Conservation (phyloP, 1,140 invertebrate species). For the Drosophila sulfurigaster region DNA sequence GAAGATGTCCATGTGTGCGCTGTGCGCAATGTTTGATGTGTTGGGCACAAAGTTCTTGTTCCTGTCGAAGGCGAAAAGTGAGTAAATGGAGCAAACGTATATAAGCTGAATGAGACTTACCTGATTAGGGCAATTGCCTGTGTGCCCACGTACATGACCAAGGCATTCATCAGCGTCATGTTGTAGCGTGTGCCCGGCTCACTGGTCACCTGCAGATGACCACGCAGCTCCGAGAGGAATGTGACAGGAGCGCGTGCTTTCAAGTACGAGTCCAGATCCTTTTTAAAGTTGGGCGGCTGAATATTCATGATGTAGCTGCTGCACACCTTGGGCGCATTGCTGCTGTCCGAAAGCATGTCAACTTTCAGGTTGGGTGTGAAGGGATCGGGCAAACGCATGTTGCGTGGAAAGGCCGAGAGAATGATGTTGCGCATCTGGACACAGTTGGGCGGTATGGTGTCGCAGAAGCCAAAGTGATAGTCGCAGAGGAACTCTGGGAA, state of each 20-base stretch:
- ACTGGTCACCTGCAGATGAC: slow-evolving; percentile 93
- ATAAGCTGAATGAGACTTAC: slow-evolving; percentile 32
- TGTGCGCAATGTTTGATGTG: slow-evolving; percentile 98
- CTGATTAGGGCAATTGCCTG: slow-evolving; percentile 95
- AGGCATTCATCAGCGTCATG: slow-evolving; percentile 97
- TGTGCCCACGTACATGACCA: slow-evolving; percentile 98
- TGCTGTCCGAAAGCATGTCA: slow-evolving; percentile 95
- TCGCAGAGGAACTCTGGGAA: slow-evolving; percentile 99
- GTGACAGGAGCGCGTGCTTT: slow-evolving; percentile 97
- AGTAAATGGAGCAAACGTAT: background rate
- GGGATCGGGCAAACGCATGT: slow-evolving; percentile 99
- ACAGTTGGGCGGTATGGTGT: slow-evolving; percentile 99
- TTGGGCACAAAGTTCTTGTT: slow-evolving; percentile 95
- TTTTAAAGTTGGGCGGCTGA: slow-evolving; percentile 95
- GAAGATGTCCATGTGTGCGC: slow-evolving; percentile 99
- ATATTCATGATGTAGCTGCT: slow-evolving; percentile 96
- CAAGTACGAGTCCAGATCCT: slow-evolving; percentile 98
- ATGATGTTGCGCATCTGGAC: slow-evolving; percentile 99
- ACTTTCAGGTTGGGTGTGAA: slow-evolving; percentile 99
- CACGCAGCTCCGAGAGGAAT: slow-evolving; percentile 95
- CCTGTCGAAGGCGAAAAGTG: slow-evolving; percentile 77
- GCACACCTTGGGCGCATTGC: slow-evolving; percentile 93
- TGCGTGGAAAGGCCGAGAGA: slow-evolving; percentile 98
- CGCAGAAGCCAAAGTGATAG: slow-evolving; percentile 99
- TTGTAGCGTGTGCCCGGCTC: slow-evolving; percentile 97